phyloP scores from a whole-genome alignment of 64 coral and sea anemone genomes.

The Montipora efflorescens region DNA sequence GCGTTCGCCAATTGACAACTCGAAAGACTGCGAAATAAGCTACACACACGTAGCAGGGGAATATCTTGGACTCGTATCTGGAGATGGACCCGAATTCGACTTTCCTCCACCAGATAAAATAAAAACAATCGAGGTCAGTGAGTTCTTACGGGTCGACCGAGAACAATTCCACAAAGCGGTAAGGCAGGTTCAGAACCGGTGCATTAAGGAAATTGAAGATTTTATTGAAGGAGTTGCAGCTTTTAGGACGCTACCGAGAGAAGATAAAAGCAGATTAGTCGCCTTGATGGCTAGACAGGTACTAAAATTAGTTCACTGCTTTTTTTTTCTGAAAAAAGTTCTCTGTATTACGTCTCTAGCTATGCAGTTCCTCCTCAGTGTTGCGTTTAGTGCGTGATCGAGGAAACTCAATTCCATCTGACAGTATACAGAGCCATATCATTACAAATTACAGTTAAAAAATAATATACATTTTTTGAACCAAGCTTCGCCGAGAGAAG shows the following conservation, averaged over 20 bases:
- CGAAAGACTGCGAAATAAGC: constrained; percentile 53
- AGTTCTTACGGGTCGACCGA: constrained; percentile 92
- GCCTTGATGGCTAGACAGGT: constrained; percentile 91
- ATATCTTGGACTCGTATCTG: constrained; percentile 88
- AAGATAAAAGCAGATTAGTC: constrained; percentile 76
- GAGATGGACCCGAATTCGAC: constrained; percentile 89
- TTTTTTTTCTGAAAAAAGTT: not conserved
- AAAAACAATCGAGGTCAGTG: constrained; percentile 75
- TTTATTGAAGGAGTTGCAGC: constrained; percentile 67
- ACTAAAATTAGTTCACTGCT: not conserved
- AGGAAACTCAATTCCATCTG: too few species aligned
- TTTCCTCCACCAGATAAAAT: constrained; percentile 83
- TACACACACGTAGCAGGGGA: constrained; percentile 96
- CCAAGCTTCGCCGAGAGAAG: too few species aligned
- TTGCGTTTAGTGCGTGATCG: not conserved
- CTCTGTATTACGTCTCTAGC: not conserved
- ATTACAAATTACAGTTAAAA: too few species aligned
- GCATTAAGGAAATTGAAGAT: constrained; percentile 81
- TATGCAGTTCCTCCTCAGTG: not conserved
- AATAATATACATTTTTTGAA: too few species aligned
- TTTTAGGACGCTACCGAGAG: constrained; percentile 58
- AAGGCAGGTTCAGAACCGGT: constrained; percentile 68
- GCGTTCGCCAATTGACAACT: not conserved
- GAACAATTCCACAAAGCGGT: constrained; percentile 79
- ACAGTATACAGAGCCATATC: too few species aligned